These are phyloP conservation scores for Lophochroa leadbeateri DNA, from an alignment of 2,113 vertebrate genomes.

Conservation along the genomic window DNA sequence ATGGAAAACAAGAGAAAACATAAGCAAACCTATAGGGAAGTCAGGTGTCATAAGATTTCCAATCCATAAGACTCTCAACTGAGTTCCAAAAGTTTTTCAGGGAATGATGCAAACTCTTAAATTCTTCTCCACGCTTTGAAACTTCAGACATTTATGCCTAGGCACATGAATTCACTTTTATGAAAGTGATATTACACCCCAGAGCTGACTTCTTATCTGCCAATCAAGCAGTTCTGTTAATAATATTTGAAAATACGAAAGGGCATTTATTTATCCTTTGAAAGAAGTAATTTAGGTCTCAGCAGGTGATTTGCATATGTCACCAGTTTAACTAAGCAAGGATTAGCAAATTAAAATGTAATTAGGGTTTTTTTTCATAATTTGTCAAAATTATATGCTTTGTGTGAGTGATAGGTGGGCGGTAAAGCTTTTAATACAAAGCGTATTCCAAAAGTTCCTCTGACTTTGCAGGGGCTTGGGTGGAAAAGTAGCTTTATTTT, in stretches of 20 bases:
- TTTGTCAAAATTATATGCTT: conserved; percentile 70
- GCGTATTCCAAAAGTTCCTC: conserved; percentile 44
- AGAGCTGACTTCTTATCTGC: neutral
- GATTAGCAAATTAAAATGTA: conserved; percentile 75
- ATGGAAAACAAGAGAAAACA: neutral
- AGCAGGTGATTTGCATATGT: conserved; percentile 67
- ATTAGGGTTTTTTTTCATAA: conserved; percentile 54
- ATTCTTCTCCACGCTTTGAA: neutral
- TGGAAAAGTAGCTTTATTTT: conserved; percentile 29
- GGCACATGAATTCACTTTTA: neutral
- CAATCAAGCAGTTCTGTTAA: conserved; percentile 51
- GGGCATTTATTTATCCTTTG: conserved; percentile 68
- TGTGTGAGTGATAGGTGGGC: conserved; percentile 56
- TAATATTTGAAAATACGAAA: conserved; percentile 45
- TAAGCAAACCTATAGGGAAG: neutral
- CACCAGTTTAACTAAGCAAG: conserved; percentile 64
- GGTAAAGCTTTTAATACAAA: conserved; percentile 49
- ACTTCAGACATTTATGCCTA: neutral
- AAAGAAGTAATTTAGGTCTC: conserved; percentile 63
- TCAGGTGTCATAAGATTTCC: neutral
- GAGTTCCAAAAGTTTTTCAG: neutral
- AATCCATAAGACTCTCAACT: neutral
- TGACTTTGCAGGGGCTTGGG: conserved; percentile 47
- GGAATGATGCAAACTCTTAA: neutral
- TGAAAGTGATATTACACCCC: neutral